phyloP scores from a whole-genome alignment of 35 echinoderm and acorn worm genomes.

The Chiridota heheva region DNA sequence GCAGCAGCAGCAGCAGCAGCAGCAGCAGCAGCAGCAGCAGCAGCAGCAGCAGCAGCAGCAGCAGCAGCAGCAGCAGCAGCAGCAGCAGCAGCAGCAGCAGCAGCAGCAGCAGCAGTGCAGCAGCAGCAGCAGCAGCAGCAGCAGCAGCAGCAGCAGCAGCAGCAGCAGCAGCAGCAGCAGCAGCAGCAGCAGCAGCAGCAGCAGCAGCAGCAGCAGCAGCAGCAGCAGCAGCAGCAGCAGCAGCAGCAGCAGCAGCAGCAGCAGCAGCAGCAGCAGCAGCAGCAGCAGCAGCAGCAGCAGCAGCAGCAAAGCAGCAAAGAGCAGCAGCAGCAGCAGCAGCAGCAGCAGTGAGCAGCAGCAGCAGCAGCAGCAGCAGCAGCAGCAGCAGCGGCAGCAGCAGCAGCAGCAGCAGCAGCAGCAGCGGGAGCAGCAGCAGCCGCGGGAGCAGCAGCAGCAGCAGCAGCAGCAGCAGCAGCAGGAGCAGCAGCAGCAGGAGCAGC shows the following conservation, averaged over 20 bases:
- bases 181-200: slow-evolving; percentile 48
- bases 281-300: slow-evolving; percentile 7
- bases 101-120: background rate
- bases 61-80: slow-evolving; percentile 4
- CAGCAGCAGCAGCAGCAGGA: too few relatives aligned
- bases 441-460: too few relatives aligned
- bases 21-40: slow-evolving; percentile 4
- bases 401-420: too few relatives aligned
- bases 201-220: slow-evolving; percentile 36
- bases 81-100: background rate
- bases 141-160: background rate
- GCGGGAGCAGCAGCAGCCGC: too few relatives aligned
- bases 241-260: slow-evolving; percentile 41
- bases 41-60: background rate
- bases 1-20: slow-evolving; percentile 2
- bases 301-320: too few relatives aligned
- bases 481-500: too few relatives aligned
- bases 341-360: too few relatives aligned
- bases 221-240: slow-evolving; percentile 41
- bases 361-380: too few relatives aligned
- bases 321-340: too few relatives aligned
- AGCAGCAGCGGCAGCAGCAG: too few relatives aligned
- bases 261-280: slow-evolving; percentile 30
- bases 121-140: background rate
- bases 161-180: background rate